Evolutionary conservation across 2,888 invertebrate species (phyloP).

Genomic region (Mythimna albipuncta): DNA sequence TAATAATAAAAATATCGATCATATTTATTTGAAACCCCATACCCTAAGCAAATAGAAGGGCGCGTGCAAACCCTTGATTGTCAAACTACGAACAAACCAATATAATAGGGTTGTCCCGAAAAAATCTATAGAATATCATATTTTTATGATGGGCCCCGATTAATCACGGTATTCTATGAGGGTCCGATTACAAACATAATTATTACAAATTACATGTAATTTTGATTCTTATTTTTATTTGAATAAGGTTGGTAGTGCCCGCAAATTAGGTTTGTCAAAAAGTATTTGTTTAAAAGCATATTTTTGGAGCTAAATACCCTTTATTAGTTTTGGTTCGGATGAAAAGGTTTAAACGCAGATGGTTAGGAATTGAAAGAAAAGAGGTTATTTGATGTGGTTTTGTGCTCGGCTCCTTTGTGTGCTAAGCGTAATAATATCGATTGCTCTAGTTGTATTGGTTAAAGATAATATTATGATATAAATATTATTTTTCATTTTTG

Average conservation of each 20-base stretch:
- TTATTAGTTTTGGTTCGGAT: conserved; percentile 65
- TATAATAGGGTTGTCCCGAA: conserved; percentile 50
- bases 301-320: conserved; percentile 62
- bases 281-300: conserved; percentile 64
- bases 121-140: conserved; percentile 67
- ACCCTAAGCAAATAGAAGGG: conserved; percentile 31
- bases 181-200: conserved; percentile 46
- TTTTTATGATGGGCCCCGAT: conserved; percentile 65
- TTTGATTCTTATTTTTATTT: conserved; percentile 1
- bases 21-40: conserved; percentile 44
- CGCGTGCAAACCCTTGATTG: conserved; percentile 57
- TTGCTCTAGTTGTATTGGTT: conserved; percentile 1
- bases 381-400: conserved; percentile 36
- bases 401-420: conserved; percentile 37
- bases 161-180: conserved; percentile 56
- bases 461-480: neutral
- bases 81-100: conserved; percentile 49
- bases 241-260: neutral
- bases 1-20: conserved; percentile 44
- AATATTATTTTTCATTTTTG: too few relatives aligned
- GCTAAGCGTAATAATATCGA: conserved; percentile 49
- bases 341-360: conserved; percentile 62
- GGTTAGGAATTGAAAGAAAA: conserved; percentile 31
- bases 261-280: conserved; percentile 23
- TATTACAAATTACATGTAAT: neutral